Evolutionary conservation across 2,113 vertebrate species (phyloP), one percentile per base, ranked within the genome.

Genomic region (Calidris pygmaea): DNA sequence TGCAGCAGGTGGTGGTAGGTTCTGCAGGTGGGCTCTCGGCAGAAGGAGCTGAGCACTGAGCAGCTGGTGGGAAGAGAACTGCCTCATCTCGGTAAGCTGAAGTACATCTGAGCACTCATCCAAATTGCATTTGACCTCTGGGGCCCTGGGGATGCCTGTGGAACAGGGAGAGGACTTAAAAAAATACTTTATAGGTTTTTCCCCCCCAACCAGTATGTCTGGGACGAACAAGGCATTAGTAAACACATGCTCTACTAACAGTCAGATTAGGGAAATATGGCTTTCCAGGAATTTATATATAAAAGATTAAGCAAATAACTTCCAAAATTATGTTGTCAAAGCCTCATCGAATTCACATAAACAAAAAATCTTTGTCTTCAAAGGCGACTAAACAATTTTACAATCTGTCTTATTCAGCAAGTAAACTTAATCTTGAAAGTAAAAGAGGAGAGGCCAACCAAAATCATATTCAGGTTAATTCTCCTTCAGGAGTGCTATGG

Each of bases 71-170:
- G 62, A 39, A 37, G 4, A 12, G 29, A 50, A 75, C 26, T 1
- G 0, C 39, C 47, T 67, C 73, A 12, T 30, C n/a, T 50, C n/a
- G 1, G 1, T 27, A 12, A 77, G 15, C n/a, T 63, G n/a, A n/a
- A 29, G 43, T 15, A 37, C 1, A 0, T 27, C 45, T 71, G 26
- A 39, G n/a, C 21, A 4, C 21, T 75, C 1, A 0, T 14, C 30
- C 27, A 30, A 32, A 3, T 20, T 74, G 34, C 9, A 6, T 72
- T 52, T 39, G 50, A 56, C 6, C 17, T 89, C 43, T 60, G 50
- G 20, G 9, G 13, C 63, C 39, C 30, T 41, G 35, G 24, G 26
- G 15, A 7, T 45, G 7, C 27, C 34, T 65, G 27, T 41, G 53
- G n/a, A 83, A 66, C 20, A 60, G 20, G 27, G 43, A 70, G 48